A percentile compares a stretch with the other conserved stretches of the same genome.
Evolutionary conservation across 64 coral and sea anemone species (phyloP).

Genomic region (Cladopsammia gracilis): DNA sequence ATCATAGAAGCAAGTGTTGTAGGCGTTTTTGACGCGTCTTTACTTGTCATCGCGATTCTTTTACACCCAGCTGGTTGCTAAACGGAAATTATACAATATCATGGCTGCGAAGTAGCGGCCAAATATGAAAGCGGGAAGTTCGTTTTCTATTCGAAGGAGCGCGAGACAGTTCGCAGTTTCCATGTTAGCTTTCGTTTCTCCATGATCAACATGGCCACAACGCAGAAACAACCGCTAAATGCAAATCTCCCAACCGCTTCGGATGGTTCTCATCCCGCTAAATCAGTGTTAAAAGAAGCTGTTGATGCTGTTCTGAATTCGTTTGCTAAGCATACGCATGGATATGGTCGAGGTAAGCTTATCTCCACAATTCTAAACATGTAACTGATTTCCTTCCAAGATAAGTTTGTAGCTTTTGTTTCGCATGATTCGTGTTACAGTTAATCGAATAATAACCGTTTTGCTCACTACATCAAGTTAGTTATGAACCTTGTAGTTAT

Average conservation of each 20-base stretch:
- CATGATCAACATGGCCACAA: neutral
- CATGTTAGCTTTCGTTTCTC: neutral
- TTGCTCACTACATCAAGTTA: too few species aligned
- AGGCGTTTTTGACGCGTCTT: constrained; percentile 9
- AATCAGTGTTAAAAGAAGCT: constrained; percentile 96
- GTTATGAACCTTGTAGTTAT: too few species aligned
- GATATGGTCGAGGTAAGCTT: constrained; percentile 86
- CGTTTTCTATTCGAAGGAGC: neutral
- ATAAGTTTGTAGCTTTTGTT: neutral
- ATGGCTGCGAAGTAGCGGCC: neutral
- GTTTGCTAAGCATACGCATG: constrained; percentile 94
- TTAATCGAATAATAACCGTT: too few species aligned
- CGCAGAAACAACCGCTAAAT: neutral
- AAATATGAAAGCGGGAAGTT: neutral
- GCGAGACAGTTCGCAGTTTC: neutral
- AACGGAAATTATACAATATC: too few species aligned
- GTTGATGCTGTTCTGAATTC: constrained; percentile 96
- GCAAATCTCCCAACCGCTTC: neutral
- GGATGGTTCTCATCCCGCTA: constrained; percentile 69
- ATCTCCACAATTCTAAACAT: too few species aligned
- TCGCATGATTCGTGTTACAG: neutral
- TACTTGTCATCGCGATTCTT: constrained; percentile 14
- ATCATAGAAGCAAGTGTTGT: neutral
- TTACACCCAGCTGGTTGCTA: neutral
- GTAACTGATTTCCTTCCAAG: too few species aligned